A percentile compares a stretch with the other conserved stretches of the same genome.
phyloP scores from a whole-genome alignment of 2,113 vertebrate genomes.

The Ceuthmochares aereus region DNA sequence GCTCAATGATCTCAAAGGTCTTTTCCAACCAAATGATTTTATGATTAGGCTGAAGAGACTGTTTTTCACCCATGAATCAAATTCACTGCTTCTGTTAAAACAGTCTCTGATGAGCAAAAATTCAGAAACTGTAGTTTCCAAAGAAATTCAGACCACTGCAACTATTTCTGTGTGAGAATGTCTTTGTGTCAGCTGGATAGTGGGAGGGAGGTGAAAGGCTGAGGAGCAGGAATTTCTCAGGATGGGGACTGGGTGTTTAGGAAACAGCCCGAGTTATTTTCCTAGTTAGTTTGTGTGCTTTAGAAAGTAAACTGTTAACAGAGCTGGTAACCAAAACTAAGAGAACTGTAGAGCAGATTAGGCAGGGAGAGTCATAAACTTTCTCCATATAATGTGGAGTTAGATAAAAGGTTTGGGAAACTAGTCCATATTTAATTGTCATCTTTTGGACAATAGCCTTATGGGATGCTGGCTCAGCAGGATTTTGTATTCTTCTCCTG shows the following conservation, averaged over 20 bases:
- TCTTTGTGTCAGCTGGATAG: background rate
- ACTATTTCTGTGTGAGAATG: background rate
- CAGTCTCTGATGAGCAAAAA: background rate
- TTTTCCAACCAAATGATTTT: no score
- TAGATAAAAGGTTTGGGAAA: background rate
- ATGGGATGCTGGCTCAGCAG: conserved; percentile 41
- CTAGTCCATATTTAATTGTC: background rate
- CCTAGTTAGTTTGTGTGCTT: background rate
- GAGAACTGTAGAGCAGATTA: background rate
- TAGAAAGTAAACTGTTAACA: background rate
- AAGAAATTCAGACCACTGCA: background rate
- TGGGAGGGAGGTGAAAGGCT: background rate
- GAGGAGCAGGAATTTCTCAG: background rate
- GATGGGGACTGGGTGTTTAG: background rate
- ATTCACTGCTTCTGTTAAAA: background rate
- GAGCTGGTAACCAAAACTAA: background rate
- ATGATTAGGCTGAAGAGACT: background rate
- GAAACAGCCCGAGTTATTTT: background rate
- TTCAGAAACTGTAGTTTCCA: background rate
- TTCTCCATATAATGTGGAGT: background rate
- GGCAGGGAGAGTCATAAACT: background rate
- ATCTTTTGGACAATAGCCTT: background rate
- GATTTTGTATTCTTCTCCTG: background rate
- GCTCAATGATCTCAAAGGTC: no score
- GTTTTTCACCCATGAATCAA: background rate